Evolutionary conservation across 2,113 vertebrate genomes (phyloP), one percentile per base, ranked within the genome.

Genomic region (Neogobius melanostomus): DNA sequence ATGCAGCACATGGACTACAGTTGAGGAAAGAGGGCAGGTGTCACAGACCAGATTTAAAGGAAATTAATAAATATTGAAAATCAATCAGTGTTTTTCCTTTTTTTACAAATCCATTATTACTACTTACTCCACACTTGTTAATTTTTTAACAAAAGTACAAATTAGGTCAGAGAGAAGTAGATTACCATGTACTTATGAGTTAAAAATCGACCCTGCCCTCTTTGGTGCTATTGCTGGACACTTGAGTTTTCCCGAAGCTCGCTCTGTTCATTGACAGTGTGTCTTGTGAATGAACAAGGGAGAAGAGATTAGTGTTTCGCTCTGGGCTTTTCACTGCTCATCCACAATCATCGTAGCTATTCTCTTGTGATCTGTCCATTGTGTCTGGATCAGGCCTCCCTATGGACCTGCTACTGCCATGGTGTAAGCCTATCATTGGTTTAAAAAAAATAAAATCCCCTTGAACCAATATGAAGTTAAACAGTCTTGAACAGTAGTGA

Each of bases 11-110:
- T 73, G 76, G 78, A 91, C 90, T 90, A 92, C 94, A 73, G 87
- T 91, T 91, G 93, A 94, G 93, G 81, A 93, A 93, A 93, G 93
- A 92, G 91, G 92, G 93, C 94, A 94, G 92, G 94, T 92, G 92
- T 91, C 94, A 94, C 92, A 95, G 91, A 95, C 93, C 95, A 92
- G 95, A 95, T 97, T 95, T 93, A 94, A 94, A 36, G 28, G 28
- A 36, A 36, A 93, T 94, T 95, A 95, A 96, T 94, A 92, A 95
- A 96, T 94, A 92, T 11, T 15, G 11, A 36, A 8, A 36, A 36
- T 36, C 28, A 36, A 28, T 56, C 17, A 56, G 10, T 12, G 17
- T 57, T 54, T 56, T 21, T 8, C 16, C 11, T 56, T 11, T 10
- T 11, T 12, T 12, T 36, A n/a, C 54, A 17, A 11, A 6, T 36